These are phyloP conservation scores for Thymelicus acteon DNA, from an alignment of 2,888 invertebrate species.

Conservation along the genomic window DNA sequence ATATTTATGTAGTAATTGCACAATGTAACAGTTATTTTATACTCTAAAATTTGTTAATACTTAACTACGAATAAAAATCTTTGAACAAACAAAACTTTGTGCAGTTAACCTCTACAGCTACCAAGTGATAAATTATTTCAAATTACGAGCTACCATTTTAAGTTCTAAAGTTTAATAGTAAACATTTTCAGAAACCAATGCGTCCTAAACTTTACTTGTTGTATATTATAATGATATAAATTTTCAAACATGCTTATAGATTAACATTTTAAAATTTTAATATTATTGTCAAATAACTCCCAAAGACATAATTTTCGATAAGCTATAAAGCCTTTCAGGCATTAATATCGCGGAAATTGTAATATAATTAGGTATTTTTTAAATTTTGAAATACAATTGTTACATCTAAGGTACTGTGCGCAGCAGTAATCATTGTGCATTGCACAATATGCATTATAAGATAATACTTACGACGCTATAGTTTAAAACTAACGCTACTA, in stretches of 20 bases:
- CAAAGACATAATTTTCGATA: slow-evolving; percentile 27
- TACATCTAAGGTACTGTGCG: slow-evolving; percentile 2
- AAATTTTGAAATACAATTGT: slow-evolving; percentile 10
- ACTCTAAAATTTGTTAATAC: slow-evolving; percentile 54
- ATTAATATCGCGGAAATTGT: slow-evolving; percentile 5
- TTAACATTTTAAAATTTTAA: slow-evolving; percentile 22
- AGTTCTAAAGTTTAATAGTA: slow-evolving; percentile 25
- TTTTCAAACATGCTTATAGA: slow-evolving; percentile 38
- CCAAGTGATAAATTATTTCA: slow-evolving; percentile 68
- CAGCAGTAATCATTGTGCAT: background rate
- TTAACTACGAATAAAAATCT: slow-evolving; percentile 60
- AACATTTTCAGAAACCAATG: slow-evolving; percentile 44
- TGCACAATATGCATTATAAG: slow-evolving; percentile 11
- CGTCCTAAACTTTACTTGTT: slow-evolving; percentile 35
- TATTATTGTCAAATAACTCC: slow-evolving; percentile 38
- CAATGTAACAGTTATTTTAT: slow-evolving; percentile 35
- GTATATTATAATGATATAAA: slow-evolving; percentile 40
- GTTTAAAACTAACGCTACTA: background rate
- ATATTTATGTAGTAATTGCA: slow-evolving; percentile 22
- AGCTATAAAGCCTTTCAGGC: slow-evolving; percentile 21
- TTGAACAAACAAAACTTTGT: slow-evolving; percentile 69
- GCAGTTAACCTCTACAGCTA: slow-evolving; percentile 78
- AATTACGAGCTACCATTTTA: slow-evolving; percentile 54
- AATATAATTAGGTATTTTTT: background rate
- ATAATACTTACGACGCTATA: background rate